Evolutionary conservation across 1,140 invertebrate species (phyloP), one percentile per base, ranked within the genome.

Genomic region (Calosoma granatense): DNA sequence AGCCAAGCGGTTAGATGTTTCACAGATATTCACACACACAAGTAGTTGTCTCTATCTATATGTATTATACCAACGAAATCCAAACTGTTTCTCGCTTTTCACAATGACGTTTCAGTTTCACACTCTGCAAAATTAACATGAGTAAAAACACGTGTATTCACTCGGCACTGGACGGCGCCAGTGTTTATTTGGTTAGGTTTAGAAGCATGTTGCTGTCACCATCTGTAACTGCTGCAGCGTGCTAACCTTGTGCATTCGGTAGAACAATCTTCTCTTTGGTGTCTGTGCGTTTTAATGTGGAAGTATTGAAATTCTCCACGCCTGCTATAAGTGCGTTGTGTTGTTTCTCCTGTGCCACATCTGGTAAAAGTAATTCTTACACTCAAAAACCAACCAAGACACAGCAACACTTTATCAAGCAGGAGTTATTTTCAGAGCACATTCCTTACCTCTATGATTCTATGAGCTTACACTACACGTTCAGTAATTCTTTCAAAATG

Each of bases 211-310:
- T n/a, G n/a, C n/a, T n/a, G n/a, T n/a, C n/a, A n/a, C n/a, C n/a
- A n/a, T n/a, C n/a, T n/a, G n/a, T n/a, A n/a, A n/a, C n/a, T n/a
- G n/a, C n/a, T n/a, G n/a, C n/a, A n/a, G n/a, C n/a, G n/a, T 36
- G 26, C 26, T 36, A 83, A 88, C 86, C 86, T 87, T 86, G 72
- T 57, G 85, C 84, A 70, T 85, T 88, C 39, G 87, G 87, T 60
- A 90, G 79, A 52, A 88, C 76, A 62, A 85, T 83, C 79, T 90
- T 90, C 76, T 89, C 87, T 64, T 81, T 74, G 14, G 87, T 90
- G 62, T 85, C 81, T 20, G 85, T 85, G 67, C 84, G 81, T 74
- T 87, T 87, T 66, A 90, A 74, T 53, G 76, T 75, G 55, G 83
- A 80, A 56, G 80, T 63, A 67, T 85, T 79, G 75, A 88, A 89